These are phyloP conservation scores for Tenualosa ilisha DNA, from an alignment of 2,797 vertebrate genomes.

Conservation along the genomic window DNA sequence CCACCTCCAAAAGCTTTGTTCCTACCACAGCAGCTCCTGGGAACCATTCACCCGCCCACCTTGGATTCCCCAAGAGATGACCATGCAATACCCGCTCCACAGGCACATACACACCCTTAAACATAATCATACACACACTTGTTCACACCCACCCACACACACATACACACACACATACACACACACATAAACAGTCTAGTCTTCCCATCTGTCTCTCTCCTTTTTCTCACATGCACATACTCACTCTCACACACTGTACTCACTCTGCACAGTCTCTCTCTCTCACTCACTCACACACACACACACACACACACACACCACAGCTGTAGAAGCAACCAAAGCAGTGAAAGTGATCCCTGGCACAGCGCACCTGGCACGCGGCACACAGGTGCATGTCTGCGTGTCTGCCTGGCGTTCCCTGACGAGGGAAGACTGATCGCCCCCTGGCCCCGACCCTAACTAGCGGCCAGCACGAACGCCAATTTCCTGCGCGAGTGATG, in stretches of 20 bases:
- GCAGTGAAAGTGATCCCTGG: constrained; percentile 61
- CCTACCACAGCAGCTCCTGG: constrained; percentile 7
- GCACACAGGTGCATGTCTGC: constrained; percentile 58
- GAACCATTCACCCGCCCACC: constrained; percentile 15
- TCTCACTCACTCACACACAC: background rate
- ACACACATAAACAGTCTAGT: background rate
- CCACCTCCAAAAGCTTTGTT: constrained; percentile 18
- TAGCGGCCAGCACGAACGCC: constrained; percentile 47
- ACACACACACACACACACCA: constrained; percentile 23
- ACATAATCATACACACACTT: background rate
- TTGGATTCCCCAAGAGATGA: constrained; percentile 31
- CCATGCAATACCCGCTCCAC: constrained; percentile 31
- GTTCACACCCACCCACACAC: background rate
- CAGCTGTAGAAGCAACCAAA: constrained; percentile 63
- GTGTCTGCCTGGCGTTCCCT: constrained; percentile 41
- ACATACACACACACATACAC: background rate
- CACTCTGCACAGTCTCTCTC: background rate
- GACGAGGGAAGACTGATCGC: constrained; percentile 70
- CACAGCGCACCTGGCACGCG: constrained; percentile 62
- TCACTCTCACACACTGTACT: background rate
- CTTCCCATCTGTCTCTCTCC: background rate
- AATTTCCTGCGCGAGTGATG: constrained; percentile 30
- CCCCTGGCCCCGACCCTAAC: constrained; percentile 53
- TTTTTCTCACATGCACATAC: background rate
- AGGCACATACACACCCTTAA: background rate